Evolutionary conservation across 30 jellyfish, hydroid and myxozoan species (phyloP).

Genomic region (Turritopsis dohrnii): DNA sequence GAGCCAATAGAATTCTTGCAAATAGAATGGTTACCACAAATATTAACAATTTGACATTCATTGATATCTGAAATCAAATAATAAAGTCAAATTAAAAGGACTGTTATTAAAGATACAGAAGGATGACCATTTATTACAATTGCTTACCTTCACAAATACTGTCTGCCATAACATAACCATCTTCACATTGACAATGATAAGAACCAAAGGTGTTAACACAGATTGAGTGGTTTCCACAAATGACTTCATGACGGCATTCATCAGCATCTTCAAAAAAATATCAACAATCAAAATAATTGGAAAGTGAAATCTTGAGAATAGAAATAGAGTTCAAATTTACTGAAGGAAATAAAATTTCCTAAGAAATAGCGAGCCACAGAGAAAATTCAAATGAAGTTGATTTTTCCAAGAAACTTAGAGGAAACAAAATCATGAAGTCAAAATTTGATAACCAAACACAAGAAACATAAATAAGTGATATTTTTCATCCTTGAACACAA

Average conservation of each 20-base stretch:
- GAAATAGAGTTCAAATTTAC: not conserved
- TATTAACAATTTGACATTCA: not conserved
- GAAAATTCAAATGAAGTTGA: not conserved
- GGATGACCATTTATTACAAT: not conserved
- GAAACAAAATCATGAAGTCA: too few relatives aligned
- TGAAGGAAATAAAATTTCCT: not conserved
- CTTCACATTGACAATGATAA: not conserved
- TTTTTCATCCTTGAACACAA: too few relatives aligned
- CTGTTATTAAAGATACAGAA: not conserved
- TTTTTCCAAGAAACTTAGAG: not conserved
- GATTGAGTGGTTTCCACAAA: not conserved
- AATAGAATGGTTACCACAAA: not conserved
- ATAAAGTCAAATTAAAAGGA: not conserved
- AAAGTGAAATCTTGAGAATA: not conserved
- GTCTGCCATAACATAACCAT: not conserved
- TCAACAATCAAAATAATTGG: not conserved
- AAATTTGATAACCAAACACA: too few relatives aligned
- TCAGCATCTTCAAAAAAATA: not conserved
- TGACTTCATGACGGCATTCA: not conserved
- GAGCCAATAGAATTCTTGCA: conserved; percentile 18
- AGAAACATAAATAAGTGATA: too few relatives aligned
- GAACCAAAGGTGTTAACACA: not conserved
- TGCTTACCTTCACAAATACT: conserved; percentile 4
- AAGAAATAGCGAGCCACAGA: not conserved
- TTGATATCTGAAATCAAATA: not conserved